These are phyloP conservation scores for Theristicus caerulescens DNA, from an alignment of 2,113 vertebrate genomes.

Conservation along the genomic window DNA sequence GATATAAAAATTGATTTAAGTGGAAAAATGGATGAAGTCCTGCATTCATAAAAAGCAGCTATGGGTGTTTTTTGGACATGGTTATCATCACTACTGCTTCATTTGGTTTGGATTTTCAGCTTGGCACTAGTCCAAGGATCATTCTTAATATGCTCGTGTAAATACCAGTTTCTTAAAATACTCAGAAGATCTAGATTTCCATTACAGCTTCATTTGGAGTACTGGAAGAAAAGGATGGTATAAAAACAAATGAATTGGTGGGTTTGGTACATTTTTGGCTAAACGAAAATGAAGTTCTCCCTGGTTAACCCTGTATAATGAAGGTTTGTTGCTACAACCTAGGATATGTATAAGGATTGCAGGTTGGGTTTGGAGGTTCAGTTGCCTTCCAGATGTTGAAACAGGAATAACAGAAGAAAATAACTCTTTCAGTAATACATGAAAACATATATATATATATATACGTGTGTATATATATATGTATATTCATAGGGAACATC, in stretches of 20 bases:
- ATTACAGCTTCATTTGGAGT: neutral
- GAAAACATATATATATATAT: neutral
- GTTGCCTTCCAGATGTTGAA: neutral
- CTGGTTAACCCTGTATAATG: neutral
- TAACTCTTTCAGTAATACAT: neutral
- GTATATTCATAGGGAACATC: neutral
- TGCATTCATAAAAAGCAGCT: neutral
- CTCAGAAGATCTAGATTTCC: neutral
- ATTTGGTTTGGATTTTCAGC: neutral
- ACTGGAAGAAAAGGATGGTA: neutral
- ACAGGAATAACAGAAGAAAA: neutral
- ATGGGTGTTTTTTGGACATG: accelerated
- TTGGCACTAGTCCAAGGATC: neutral
- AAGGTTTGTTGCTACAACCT: neutral
- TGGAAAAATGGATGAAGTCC: neutral
- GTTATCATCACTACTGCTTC: neutral
- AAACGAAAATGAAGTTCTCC: neutral
- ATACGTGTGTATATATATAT: neutral
- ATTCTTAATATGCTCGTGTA: neutral
- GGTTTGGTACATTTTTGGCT: neutral
- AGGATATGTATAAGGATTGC: neutral
- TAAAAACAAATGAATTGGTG: neutral
- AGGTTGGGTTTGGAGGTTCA: neutral
- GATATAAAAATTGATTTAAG: neutral
- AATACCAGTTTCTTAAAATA: neutral